These are phyloP conservation scores for Drosophila kepulauana DNA, from an alignment of 1,140 invertebrate species.

Conservation along the genomic window DNA sequence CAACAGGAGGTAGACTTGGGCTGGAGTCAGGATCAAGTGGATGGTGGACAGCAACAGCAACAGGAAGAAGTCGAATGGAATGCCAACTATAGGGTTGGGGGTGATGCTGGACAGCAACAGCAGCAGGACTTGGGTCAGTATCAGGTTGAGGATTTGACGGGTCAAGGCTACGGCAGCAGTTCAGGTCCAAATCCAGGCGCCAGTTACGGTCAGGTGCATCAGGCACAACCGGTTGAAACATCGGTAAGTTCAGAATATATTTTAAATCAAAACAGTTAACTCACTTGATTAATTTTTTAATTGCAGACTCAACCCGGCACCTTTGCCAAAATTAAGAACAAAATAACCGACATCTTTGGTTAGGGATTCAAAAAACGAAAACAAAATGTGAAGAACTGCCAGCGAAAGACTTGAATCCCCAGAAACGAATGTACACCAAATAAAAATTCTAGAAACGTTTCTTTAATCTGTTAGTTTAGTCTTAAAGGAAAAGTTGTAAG, in stretches of 20 bases:
- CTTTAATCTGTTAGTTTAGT: constrained; percentile 57
- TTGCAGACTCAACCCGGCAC: constrained; percentile 36
- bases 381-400: constrained; percentile 32
- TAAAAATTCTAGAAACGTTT: constrained; percentile 44
- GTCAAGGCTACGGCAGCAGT: constrained; percentile 17
- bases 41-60: constrained; percentile 43
- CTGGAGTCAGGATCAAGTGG: constrained; percentile 44
- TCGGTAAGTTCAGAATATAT: constrained; percentile 30
- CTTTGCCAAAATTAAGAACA: constrained; percentile 48
- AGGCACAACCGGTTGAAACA: constrained; percentile 26
- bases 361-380: constrained; percentile 23
- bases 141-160: constrained; percentile 50
- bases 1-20: constrained; percentile 29
- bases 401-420: constrained; percentile 43
- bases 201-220: constrained; percentile 30
- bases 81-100: constrained; percentile 9
- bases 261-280: not conserved
- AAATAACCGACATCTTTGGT: constrained; percentile 54
- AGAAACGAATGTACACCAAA: constrained; percentile 41
- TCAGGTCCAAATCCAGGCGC: not conserved
- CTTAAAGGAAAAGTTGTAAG: constrained; percentile 44
- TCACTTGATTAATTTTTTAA: not conserved
- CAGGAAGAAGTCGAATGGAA: constrained; percentile 34
- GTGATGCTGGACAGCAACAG: constrained; percentile 51
- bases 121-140: constrained; percentile 53